phyloP scores from a whole-genome alignment of 2,888 invertebrate species.

The Synanthedon myopaeformis region DNA sequence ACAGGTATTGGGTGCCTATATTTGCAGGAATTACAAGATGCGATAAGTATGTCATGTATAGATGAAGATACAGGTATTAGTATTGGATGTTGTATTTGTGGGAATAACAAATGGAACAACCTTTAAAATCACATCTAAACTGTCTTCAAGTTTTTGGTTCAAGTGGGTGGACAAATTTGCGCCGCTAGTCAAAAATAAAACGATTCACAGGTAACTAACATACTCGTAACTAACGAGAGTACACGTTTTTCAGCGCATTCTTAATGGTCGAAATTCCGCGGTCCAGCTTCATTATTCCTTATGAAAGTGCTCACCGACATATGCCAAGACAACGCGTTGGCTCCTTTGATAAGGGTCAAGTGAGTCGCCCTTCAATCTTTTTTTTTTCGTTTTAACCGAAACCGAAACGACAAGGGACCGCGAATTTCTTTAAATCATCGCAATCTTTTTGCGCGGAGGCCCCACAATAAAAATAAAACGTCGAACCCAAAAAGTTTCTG shows the following conservation, averaged over 20 bases:
- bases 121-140: no score
- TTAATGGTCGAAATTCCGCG: neutral
- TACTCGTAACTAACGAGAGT: neutral
- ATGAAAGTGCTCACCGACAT: constrained; percentile 1
- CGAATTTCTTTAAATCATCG: constrained; percentile 26
- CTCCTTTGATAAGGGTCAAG: constrained; percentile 34
- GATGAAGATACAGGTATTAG: no score
- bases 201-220: no score
- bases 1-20: no score
- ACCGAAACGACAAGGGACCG: constrained; percentile 18
- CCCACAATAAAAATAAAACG: constrained; percentile 17
- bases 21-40: no score
- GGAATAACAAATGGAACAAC: no score
- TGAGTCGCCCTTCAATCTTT: constrained; percentile 24
- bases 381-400: constrained; percentile 18
- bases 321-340: constrained; percentile 15
- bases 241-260: neutral
- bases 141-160: no score
- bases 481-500: constrained; percentile 20
- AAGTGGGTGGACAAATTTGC: no score
- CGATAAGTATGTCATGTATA: no score
- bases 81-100: no score
- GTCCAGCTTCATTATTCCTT: constrained; percentile 2
- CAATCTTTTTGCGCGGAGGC: constrained; percentile 22
- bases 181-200: no score